Evolutionary conservation across 2,797 vertebrate species (phyloP), one percentile per base, ranked within the genome.

Genomic region (Podarcis siculus): DNA sequence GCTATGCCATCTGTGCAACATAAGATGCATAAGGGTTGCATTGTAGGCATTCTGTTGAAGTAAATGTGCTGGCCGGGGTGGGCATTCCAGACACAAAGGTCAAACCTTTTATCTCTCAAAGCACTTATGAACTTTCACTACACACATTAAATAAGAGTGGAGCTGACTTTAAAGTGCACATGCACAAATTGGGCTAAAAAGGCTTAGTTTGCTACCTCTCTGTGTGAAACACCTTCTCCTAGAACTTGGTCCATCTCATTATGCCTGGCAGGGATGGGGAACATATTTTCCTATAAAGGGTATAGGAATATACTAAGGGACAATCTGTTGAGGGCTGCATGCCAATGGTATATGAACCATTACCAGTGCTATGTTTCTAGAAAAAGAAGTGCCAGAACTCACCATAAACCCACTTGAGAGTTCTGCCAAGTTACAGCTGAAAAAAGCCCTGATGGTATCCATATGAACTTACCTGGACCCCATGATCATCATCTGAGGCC

Each of bases 1-100:
- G 90, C 91, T 86, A 80, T 87, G 91, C 86, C 87, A 94, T 89
- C 69, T 0, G 80, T 13, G 71, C 55, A 49, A 88, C 77, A 90
- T 80, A 90, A 93, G 93, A 91, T 72, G 55, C 90, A 93, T 45
- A 92, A 1, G 0, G 83, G 45, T 88, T 92, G 83, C 79, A 85
- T 91, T 91, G 81, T n/a, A 21, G 3, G 71, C 93, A 90, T 86
- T 83, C 66, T 61, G 23, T 12, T 61, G 15, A 71, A 71, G 45
- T 30, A 79, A 83, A 83, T 71, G 3, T 23, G 58, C 27, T 49
- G 15, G n/a, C 25, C 23, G 67, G 42, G 19, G 17, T 3, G 30
- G 21, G 25, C 5, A 49, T 86, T 35, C 58, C 45, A 10, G 12
- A 21, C 9, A 19, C 42, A 32, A 86, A 86, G 61, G 64, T 78